phyloP scores from a whole-genome alignment of 2,797 vertebrate genomes.

The Melanogrammus aeglefinus region DNA sequence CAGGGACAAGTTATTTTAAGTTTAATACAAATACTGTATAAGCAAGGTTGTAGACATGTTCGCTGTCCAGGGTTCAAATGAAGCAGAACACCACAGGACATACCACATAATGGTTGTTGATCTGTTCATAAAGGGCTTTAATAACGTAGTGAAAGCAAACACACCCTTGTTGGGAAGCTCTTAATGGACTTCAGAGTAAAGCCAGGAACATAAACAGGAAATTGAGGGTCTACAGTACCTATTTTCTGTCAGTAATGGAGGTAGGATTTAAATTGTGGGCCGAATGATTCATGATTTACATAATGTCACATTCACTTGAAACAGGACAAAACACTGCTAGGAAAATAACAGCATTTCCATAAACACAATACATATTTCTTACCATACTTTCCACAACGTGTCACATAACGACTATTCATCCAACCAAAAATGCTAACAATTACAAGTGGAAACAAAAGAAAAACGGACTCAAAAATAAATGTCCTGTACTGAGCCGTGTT shows the following conservation, averaged over 20 bases:
- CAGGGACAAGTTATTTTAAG: conserved; percentile 53
- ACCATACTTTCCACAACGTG: background rate
- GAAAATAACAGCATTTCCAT: too few species aligned
- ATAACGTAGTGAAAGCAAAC: background rate
- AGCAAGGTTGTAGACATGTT: background rate
- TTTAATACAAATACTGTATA: background rate
- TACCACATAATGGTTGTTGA: background rate
- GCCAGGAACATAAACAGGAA: background rate
- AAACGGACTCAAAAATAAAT: background rate
- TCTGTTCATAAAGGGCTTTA: background rate
- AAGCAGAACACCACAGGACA: background rate
- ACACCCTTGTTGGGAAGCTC: background rate
- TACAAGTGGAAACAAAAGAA: background rate
- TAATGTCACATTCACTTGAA: background rate
- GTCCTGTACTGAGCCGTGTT: background rate
- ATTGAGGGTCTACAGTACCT: background rate
- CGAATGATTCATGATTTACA: background rate
- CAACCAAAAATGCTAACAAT: background rate
- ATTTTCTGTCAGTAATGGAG: background rate
- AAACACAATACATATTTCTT: background rate
- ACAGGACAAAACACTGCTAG: background rate
- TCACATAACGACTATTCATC: background rate
- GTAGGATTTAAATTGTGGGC: background rate
- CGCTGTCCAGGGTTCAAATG: background rate
- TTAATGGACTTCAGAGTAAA: background rate